Conservation (phyloP, 2,797 vertebrate species). For the Echeneis naucrates region DNA sequence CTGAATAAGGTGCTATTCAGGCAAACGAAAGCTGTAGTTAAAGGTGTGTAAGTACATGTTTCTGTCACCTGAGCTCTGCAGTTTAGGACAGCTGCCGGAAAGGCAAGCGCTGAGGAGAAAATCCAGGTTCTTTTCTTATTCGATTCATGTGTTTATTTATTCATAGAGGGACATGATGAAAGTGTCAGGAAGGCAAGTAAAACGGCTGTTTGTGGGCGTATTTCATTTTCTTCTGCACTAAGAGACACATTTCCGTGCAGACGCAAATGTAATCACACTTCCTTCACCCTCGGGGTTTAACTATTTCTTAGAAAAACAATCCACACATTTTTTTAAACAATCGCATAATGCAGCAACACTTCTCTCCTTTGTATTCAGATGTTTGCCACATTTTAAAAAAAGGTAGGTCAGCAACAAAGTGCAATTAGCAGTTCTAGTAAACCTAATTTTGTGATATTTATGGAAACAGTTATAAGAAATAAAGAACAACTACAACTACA, state of each 20-base stretch:
- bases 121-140: not conserved
- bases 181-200: not conserved
- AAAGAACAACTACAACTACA: too few relatives aligned
- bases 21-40: not conserved
- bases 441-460: too few relatives aligned
- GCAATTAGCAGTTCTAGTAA: too few relatives aligned
- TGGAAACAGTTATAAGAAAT: too few relatives aligned
- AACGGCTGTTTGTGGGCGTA: too few relatives aligned
- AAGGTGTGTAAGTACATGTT: not conserved
- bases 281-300: conserved; percentile 23
- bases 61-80: not conserved
- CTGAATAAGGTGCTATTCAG: not conserved
- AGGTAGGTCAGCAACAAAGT: not conserved
- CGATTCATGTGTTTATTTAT: conserved; percentile 26
- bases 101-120: not conserved
- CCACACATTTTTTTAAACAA: not conserved
- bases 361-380: conserved; percentile 6
- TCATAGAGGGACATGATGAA: not conserved
- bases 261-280: conserved; percentile 44
- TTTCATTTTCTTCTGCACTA: not conserved
- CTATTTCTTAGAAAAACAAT: conserved; percentile 25
- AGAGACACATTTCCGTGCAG: not conserved
- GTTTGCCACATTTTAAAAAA: not conserved
- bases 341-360: not conserved
- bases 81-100: not conserved